Conservation (phyloP, 2,113 vertebrate genomes). For the Terrapene triunguis region DNA sequence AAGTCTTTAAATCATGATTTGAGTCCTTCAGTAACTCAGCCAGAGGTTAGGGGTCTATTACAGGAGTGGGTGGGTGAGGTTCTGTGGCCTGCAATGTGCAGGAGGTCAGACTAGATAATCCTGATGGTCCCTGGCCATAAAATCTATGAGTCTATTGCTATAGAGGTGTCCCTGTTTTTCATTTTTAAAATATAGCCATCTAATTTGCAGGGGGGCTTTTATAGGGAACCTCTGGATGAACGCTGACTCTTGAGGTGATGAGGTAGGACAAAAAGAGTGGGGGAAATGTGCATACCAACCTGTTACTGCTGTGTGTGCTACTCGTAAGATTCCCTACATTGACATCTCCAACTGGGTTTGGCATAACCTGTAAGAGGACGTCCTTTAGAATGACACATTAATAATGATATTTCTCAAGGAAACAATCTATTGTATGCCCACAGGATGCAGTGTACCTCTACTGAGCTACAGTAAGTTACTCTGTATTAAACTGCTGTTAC, state of each 20-base stretch:
- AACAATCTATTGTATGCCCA: constrained; percentile 26
- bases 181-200: background rate
- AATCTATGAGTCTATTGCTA: background rate
- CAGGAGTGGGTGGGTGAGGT: background rate
- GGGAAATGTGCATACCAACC: background rate
- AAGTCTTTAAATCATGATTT: background rate
- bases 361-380: background rate
- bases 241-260: background rate
- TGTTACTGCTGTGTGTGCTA: background rate
- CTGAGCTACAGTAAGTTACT: constrained; percentile 57
- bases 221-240: background rate
- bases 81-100: background rate
- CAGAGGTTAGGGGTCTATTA: background rate
- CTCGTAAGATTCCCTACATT: background rate
- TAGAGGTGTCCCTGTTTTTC: background rate
- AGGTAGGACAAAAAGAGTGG: background rate
- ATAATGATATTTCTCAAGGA: background rate
- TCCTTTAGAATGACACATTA: background rate
- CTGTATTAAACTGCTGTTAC: constrained; percentile 69
- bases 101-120: background rate
- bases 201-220: background rate
- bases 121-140: background rate
- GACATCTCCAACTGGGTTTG: background rate
- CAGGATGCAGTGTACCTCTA: constrained; percentile 35
- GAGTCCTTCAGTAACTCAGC: background rate